These are phyloP conservation scores for Tenodera sinensis DNA, from an alignment of 2,888 invertebrate genomes.

Conservation along the genomic window DNA sequence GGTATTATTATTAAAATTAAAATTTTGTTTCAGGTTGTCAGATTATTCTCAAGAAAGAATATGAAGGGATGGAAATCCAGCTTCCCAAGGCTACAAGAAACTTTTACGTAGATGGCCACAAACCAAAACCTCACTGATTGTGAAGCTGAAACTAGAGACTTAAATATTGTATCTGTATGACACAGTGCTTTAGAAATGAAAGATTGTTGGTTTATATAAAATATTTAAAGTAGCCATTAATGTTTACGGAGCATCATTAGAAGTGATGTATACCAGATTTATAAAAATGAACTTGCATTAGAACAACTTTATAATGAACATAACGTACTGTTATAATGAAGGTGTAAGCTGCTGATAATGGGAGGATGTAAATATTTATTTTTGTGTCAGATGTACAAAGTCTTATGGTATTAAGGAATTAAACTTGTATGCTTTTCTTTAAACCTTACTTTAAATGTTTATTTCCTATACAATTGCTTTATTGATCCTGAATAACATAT, in stretches of 20 bases:
- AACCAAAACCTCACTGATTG: constrained; percentile 83
- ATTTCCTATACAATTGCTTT: too few species aligned
- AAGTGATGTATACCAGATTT: not conserved
- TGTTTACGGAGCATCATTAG: not conserved
- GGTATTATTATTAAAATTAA: too few species aligned
- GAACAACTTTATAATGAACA: not conserved
- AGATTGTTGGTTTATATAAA: not conserved
- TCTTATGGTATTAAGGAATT: not conserved
- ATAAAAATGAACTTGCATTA: not conserved
- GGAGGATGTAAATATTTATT: not conserved
- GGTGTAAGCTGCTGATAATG: not conserved
- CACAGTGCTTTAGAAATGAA: not conserved
- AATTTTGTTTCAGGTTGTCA: constrained; percentile 68
- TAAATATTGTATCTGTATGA: not conserved
- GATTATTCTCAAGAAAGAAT: constrained; percentile 79
- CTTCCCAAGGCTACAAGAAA: constrained; percentile 88
- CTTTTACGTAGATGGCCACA: constrained; percentile 97
- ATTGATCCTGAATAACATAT: too few species aligned
- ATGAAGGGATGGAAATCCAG: constrained; percentile 79
- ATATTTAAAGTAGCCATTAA: not conserved
- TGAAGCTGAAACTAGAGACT: not conserved
- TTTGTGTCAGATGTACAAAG: not conserved
- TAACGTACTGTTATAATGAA: not conserved
- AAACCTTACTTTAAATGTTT: too few species aligned
- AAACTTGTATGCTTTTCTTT: not conserved